Conservation (phyloP, 1,140 invertebrate species). For the Procambarus clarkii region DNA sequence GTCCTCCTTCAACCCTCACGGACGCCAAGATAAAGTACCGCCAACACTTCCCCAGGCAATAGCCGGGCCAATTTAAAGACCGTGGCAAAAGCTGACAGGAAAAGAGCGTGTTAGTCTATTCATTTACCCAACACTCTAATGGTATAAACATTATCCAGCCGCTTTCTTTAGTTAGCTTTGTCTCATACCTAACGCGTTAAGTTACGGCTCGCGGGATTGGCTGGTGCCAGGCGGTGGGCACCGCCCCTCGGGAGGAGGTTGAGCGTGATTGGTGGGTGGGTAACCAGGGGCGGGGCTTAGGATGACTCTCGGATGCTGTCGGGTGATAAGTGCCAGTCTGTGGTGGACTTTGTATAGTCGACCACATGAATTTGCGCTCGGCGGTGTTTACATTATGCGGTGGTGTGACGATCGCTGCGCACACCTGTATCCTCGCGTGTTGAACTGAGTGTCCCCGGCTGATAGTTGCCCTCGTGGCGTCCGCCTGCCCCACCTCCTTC, state of each 20-base stretch:
- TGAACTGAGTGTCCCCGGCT: background rate
- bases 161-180: conserved; percentile 57
- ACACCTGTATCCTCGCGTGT: background rate
- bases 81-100: conserved; percentile 66
- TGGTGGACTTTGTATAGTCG: conserved; percentile 45
- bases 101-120: conserved; percentile 68
- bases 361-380: conserved; percentile 37
- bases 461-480: background rate
- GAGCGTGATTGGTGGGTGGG: conserved; percentile 23
- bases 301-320: conserved; percentile 45
- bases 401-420: background rate
- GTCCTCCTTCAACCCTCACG: background rate
- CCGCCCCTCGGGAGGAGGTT: background rate
- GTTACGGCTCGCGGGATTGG: conserved; percentile 47
- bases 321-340: conserved; percentile 63
- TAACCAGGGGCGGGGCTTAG: conserved; percentile 27
- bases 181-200: conserved; percentile 52
- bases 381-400: conserved; percentile 51
- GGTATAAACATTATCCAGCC: conserved; percentile 69
- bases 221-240: background rate
- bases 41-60: conserved; percentile 43
- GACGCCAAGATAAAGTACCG: background rate
- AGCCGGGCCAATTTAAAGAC: conserved; percentile 64
- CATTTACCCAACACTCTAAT: conserved; percentile 70
- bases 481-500: background rate